Percentiles rank a stretch among this genome's conserved stretches.
These are phyloP conservation scores for Nipponacmea schrenckii DNA, from an alignment of 2,888 invertebrate species.

Conservation along the genomic window DNA sequence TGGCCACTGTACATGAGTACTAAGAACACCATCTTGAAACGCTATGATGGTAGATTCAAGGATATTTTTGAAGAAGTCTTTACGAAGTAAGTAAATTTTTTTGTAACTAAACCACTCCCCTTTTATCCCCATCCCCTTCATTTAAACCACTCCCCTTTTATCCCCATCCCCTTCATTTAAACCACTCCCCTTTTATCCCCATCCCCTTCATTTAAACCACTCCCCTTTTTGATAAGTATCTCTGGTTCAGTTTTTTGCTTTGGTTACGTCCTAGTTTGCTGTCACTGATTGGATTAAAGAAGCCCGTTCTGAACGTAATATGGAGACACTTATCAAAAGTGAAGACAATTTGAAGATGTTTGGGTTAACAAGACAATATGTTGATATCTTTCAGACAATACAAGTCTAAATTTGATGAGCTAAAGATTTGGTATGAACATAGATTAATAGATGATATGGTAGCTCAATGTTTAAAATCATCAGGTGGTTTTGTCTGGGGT, in stretches of 20 bases:
- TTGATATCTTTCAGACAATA: constrained; percentile 72
- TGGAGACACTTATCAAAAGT: no score
- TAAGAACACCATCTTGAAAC: constrained; percentile 90
- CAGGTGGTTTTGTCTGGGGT: constrained; percentile 90
- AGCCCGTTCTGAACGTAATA: no score
- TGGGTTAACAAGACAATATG: no score
- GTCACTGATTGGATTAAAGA: no score
- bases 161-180: background rate
- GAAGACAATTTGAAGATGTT: no score
- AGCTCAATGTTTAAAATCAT: constrained; percentile 84
- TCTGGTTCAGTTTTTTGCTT: background rate
- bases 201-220: background rate
- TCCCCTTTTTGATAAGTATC: background rate
- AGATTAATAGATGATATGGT: constrained; percentile 93
- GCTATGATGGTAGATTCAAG: constrained; percentile 90
- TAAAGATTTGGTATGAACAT: constrained; percentile 90
- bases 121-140: constrained; percentile 3
- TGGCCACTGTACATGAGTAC: constrained; percentile 92
- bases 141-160: background rate
- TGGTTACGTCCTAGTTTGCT: background rate
- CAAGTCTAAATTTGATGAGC: constrained; percentile 79
- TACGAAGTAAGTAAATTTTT: constrained; percentile 74
- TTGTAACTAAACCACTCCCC: background rate
- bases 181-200: background rate
- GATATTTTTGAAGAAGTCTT: constrained; percentile 91